Conservation (phyloP, 2,888 invertebrate species). For the Luperina nickerlii region DNA sequence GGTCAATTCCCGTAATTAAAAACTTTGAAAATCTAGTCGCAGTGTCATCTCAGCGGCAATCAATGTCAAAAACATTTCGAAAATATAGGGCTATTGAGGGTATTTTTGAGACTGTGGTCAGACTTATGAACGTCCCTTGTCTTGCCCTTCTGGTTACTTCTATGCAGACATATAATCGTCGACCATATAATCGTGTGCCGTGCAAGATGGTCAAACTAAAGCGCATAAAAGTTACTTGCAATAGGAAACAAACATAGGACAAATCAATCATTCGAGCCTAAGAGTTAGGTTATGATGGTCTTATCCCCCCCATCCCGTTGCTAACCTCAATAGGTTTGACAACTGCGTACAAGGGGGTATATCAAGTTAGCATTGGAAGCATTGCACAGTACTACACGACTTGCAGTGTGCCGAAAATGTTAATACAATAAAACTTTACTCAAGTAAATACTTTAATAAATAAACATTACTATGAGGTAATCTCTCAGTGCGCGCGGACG, state of each 20-base stretch:
- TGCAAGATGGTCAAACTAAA: neutral
- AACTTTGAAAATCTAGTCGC: no score
- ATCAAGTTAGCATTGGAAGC: conserved; percentile 81
- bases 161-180: no score
- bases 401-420: conserved; percentile 82
- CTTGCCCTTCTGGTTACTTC: no score
- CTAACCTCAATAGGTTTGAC: conserved; percentile 75
- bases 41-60: no score
- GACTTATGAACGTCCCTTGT: no score
- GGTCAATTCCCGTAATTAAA: no score
- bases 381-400: conserved; percentile 65
- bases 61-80: no score
- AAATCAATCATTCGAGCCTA: neutral
- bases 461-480: neutral
- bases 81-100: no score
- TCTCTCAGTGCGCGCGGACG: no score
- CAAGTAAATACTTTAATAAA: neutral
- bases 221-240: neutral
- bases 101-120: no score
- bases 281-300: neutral
- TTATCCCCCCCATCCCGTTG: conserved; percentile 82
- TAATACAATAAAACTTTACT: conserved; percentile 63
- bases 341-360: conserved; percentile 84
- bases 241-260: neutral
- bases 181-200: neutral